Evolutionary conservation across 2,888 invertebrate species (phyloP), one percentile per base, ranked within the genome.

Genomic region (Athalia cordata): DNA sequence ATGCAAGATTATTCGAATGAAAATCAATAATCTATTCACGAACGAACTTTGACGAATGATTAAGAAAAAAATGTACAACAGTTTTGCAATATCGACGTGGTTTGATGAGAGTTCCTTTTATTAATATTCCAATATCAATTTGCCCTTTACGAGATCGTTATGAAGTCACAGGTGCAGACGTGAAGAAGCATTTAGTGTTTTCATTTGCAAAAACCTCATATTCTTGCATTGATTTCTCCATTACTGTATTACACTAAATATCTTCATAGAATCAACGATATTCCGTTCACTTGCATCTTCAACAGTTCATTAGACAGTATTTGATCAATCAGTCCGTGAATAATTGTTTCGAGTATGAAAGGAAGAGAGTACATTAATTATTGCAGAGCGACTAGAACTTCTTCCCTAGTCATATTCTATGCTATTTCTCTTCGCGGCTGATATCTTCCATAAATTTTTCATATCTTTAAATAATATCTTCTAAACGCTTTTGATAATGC

Each of bases 341-440:
- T 66, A 55, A 13, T 50, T 57, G 49, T 77, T 57, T 66, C 66
- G n/a, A 59, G 59, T n/a, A 57, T 59, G 72, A 72, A 72, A 72
- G 72, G 47, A 72, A 72, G 72, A 72, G 57, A 57, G n/a, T 72
- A 72, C 52, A 59, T 57, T 57, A 66, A 66, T 77, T 43, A 66
- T 77, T 72, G 45, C 72, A 72, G 57, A 57, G 45, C 57, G 29
- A 47, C 72, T 72, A 72, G 72, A 72, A 72, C 72, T 72, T 72
- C 72, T 59, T 72, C 13, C 72, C 45, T 59, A 72, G 72, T 72
- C 72, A 72, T 72, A 72, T 72, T 72, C 72, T 72, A 59, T 72
- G 72, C 72, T 59, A 47, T 13, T 15, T 72, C n/a, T 59, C 6
- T 68, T 52, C 5, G n/a, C n/a, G 3, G 5, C 15, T 47, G 3